Evolutionary conservation across 2,797 vertebrate species (phyloP).

Genomic region (Chelon labrosus): DNA sequence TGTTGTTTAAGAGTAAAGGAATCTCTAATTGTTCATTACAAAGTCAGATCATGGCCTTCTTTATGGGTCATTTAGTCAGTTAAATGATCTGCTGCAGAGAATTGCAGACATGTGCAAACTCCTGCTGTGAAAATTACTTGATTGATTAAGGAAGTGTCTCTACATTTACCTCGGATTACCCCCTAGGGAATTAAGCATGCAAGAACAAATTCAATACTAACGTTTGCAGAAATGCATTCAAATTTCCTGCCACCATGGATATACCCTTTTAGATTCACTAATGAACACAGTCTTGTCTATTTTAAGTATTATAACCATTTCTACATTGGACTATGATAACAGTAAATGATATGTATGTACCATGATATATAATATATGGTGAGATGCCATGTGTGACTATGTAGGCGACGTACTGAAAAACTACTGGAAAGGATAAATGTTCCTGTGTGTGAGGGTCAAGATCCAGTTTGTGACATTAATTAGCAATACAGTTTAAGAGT

Average conservation of each 20-base stretch:
- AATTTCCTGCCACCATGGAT: not conserved
- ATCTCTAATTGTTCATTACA: conserved; percentile 63
- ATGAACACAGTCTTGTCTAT: not conserved
- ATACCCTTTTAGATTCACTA: conserved; percentile 1
- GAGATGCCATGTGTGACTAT: not conserved
- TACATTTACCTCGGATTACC: conserved; percentile 55
- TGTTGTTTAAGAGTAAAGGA: conserved; percentile 46
- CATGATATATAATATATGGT: no score
- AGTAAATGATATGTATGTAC: not conserved
- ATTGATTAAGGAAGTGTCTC: conserved; percentile 57
- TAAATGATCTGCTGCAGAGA: conserved; percentile 44
- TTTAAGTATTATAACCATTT: not conserved
- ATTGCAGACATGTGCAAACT: conserved; percentile 29
- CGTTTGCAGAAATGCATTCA: conserved; percentile 1
- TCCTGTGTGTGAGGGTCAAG: not conserved
- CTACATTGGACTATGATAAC: not conserved
- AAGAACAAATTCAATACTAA: conserved; percentile 23
- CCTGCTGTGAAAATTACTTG: conserved; percentile 62
- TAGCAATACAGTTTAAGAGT: not conserved
- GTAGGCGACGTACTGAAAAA: not conserved
- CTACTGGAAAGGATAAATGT: no score
- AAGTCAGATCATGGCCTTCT: conserved; percentile 58
- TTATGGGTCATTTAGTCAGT: conserved; percentile 64
- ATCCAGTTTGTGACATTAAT: not conserved
- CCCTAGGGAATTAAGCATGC: conserved; percentile 20